phyloP scores from a whole-genome alignment of 30 jellyfish, hydroid and myxozoan genomes.

The Hydractinia echinata region DNA sequence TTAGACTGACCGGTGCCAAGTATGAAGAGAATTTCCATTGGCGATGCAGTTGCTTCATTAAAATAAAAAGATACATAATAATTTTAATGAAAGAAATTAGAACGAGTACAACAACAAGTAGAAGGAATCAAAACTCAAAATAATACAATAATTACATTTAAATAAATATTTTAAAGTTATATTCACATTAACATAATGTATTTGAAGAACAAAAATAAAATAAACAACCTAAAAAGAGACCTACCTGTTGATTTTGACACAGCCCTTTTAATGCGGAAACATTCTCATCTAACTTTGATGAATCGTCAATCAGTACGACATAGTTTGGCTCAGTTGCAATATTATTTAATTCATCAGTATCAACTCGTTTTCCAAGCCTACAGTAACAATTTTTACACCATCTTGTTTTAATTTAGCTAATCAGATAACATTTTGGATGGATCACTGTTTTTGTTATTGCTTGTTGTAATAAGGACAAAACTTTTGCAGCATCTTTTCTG shows the following conservation, averaged over 20 bases:
- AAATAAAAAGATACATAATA: neutral
- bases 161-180: neutral
- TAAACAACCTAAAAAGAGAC: neutral
- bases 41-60: neutral
- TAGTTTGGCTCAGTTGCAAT: conserved; percentile 36
- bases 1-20: conserved; percentile 6
- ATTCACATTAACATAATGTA: neutral
- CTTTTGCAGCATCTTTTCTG: conserved; percentile 40
- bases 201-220: neutral
- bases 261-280: conserved; percentile 38
- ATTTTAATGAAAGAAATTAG: too few species aligned
- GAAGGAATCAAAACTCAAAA: neutral
- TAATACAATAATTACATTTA: neutral
- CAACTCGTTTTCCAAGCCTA: conserved; percentile 47
- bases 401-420: conserved; percentile 10
- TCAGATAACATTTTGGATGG: neutral
- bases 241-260: conserved; percentile 44
- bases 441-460: conserved; percentile 34
- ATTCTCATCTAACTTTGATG: conserved; percentile 13
- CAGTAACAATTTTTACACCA: conserved; percentile 38
- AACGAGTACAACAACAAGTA: too few species aligned
- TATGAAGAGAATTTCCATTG: conserved; percentile 13
- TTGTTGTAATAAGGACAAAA: conserved; percentile 43
- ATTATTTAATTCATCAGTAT: conserved; percentile 24
- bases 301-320: conserved; percentile 22